Evolutionary conservation across 1,140 invertebrate genomes (phyloP), one percentile per base, ranked within the genome.

Genomic region (Neodiprion lecontei): DNA sequence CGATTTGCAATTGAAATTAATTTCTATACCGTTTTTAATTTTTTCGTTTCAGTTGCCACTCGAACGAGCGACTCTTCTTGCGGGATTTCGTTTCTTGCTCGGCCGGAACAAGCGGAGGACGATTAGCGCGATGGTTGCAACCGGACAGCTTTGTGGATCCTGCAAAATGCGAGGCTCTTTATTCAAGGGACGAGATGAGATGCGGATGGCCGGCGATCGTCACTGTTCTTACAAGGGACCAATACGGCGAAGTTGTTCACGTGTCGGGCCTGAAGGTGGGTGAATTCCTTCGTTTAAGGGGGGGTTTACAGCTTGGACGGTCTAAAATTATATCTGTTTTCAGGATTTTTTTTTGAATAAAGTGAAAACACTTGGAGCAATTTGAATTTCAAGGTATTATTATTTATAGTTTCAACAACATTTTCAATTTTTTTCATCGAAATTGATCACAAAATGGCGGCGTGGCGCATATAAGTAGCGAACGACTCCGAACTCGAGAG

Each of bases 21-120:
- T 40, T 5, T 40, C 28, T 21, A 40, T 40, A 0, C 28, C 1
- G 28, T 40, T 40, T 40, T 40, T 1, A 40, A 40, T 40, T 40
- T 40, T 40, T 40, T 77, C 80, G 61, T 89, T 88, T 66, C 88
- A 94, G 93, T 83, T 92, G 91, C 77, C 93, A 96, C 82, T 96
- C 96, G 40, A 97, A 97, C 87, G 97, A 98, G 83, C 91, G 96
- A n/a, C 92, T 96, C 69, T 99, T 99, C 85, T 92, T 99, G 14
- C 93, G 95, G 68, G 97, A 99, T 86, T 97, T 99, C 81, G 96
- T 99, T 17, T 91, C 92, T 9, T 96, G 96, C 74, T 92, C 93
- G 0, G 91, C 94, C 11, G 95, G 95, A 1, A 97, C 96, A 0
- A 96, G 96, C 77, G 97, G 97, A 0, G 97, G 96, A 48, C 91